Base-by-base conservation (phyloP, 2,888 invertebrate genomes). In the Myopa tessellatipennis region DNA sequence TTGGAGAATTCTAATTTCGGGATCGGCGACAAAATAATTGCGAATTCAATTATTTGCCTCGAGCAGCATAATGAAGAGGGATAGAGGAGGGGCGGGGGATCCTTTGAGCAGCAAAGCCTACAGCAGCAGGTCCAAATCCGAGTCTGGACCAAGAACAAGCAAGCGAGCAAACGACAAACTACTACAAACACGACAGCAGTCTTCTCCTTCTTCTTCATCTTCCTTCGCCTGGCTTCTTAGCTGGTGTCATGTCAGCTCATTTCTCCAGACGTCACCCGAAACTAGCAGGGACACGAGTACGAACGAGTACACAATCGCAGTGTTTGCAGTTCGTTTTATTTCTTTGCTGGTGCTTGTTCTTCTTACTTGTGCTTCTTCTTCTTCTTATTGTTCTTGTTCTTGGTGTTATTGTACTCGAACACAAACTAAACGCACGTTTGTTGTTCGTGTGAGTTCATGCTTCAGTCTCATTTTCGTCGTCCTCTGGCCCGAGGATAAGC, bases 401-500 rank as follows among this genome's bases (percentile, higher is more conserved):
- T 14, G 50, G n/a, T n/a, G n/a, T n/a, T n/a, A n/a, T 26, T 26
- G 26, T 26, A 26, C 26, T 26, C 26, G 26, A 26, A 26, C 26
- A 26, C 26, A 26, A 55, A 55, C 16, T 55, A n/a, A 14, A 55
- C 55, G n/a, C 10, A 55, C 40, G 40, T 5, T 38, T 3, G n/a
- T 40, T 4, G 70, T 55, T 18, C 50, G 14, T 60, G 58, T 60
- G 18, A 5, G 60, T 60, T 72, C 58, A 10, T 60, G 52, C 52
- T 70, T 55, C 50, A 70, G 71, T 55, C 71, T 60, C 60, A 55
- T 55, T 72, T 60, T 38, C 63, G 40, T 38, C 34, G 40, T 65
- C 74, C 26, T 36, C 45, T 34, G 18, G 18, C 65, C 45, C n/a
- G n/a, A 69, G 75, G 40, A 75, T 69, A 69, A 69, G 69, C 75